Percentiles rank a stretch among this genome's conserved stretches.
Evolutionary conservation across 2,888 invertebrate species (phyloP).

Genomic region (Pristionchus exspectatus): DNA sequence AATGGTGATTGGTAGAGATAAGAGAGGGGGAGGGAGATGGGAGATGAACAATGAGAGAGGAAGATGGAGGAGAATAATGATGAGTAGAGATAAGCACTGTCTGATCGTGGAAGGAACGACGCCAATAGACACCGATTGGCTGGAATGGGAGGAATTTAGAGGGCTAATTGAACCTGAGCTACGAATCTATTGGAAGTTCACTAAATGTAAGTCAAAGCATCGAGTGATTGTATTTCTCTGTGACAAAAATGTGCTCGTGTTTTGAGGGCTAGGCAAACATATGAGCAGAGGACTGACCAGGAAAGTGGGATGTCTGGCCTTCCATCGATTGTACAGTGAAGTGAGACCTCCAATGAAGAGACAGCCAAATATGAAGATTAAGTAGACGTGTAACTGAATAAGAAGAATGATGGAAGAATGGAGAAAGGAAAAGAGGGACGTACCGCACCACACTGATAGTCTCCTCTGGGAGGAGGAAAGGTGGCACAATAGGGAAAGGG

Average conservation of each 20-base stretch:
- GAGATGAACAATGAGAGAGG: not conserved
- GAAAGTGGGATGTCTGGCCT: not conserved
- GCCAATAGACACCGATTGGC: not conserved
- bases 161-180: no score
- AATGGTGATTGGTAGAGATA: not conserved
- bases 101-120: not conserved
- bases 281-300: constrained; percentile 22
- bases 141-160: not conserved
- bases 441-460: not conserved
- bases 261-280: no score
- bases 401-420: not conserved
- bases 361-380: not conserved
- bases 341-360: not conserved
- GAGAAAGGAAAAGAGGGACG: not conserved
- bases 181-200: no score
- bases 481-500: not conserved
- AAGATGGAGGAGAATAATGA: not conserved
- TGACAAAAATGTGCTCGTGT: no score
- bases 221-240: no score
- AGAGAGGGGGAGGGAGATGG: not conserved
- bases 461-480: not conserved
- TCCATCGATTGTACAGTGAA: not conserved
- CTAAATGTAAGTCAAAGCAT: no score
- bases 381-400: no score
- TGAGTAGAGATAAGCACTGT: not conserved